Percentiles rank a stretch among this genome's conserved stretches.
phyloP scores from a whole-genome alignment of 2,113 vertebrate species.

The Saccopteryx bilineata region DNA sequence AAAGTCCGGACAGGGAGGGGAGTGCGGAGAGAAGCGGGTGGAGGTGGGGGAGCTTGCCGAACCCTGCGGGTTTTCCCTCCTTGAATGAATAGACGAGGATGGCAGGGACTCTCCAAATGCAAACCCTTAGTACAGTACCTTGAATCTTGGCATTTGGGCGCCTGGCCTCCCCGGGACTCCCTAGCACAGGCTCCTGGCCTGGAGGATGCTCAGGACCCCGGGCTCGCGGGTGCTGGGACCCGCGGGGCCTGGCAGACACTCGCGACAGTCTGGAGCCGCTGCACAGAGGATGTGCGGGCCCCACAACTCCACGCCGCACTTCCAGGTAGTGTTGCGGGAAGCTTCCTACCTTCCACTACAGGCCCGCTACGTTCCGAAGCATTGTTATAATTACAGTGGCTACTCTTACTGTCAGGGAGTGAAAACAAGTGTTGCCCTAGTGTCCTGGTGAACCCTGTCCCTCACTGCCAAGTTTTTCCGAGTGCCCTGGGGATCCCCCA shows the following conservation, averaged over 20 bases:
- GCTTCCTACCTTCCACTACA: not conserved
- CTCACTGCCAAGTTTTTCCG: not conserved
- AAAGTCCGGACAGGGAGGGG: not conserved
- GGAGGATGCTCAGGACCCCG: not conserved
- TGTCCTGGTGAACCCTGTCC: not conserved
- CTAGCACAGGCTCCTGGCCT: not conserved
- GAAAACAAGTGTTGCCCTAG: not conserved
- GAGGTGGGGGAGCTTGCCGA: not conserved
- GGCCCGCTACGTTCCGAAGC: not conserved
- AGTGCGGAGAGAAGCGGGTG: not conserved
- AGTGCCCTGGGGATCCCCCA: slow-evolving; percentile 77
- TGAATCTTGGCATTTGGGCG: not conserved
- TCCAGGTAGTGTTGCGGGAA: not conserved
- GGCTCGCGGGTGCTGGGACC: not conserved
- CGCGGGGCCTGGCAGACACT: rapidly evolving
- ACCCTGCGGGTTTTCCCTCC: not conserved
- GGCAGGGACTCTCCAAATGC: not conserved
- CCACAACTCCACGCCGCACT: not conserved
- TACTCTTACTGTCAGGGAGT: not conserved
- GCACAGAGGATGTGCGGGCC: not conserved
- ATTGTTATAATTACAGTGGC: not conserved
- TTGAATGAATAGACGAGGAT: not conserved
- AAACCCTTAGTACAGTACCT: not conserved
- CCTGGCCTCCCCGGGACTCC: not conserved
- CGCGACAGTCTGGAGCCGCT: rapidly evolving